Percentiles rank a stretch among this genome's conserved stretches.
Conservation (phyloP, 2,113 vertebrate genomes). For the Phyllopteryx taeniolatus region DNA sequence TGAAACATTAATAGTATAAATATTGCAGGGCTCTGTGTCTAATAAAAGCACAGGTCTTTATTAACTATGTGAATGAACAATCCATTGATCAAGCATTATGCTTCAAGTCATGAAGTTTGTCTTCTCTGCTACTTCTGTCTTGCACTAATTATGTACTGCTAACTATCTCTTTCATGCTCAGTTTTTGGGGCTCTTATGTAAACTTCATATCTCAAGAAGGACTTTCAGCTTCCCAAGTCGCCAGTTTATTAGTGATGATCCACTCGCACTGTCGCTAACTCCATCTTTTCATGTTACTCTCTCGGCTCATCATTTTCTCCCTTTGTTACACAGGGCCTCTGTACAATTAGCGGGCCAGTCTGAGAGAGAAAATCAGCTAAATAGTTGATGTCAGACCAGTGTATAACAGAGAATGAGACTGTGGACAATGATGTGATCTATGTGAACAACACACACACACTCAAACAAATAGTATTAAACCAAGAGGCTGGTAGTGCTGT, state of each 20-base stretch:
- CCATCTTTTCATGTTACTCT: constrained; percentile 34
- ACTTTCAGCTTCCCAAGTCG: constrained; percentile 11
- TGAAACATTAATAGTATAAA: constrained; percentile 81
- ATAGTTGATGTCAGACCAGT: constrained; percentile 23
- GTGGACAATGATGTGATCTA: constrained; percentile 24
- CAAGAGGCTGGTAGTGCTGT: neutral
- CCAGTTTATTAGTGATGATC: constrained; percentile 40
- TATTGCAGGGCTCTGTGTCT: constrained; percentile 73
- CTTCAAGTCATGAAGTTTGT: constrained; percentile 66
- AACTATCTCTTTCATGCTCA: constrained; percentile 17
- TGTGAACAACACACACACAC: neutral
- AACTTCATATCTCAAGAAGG: constrained; percentile 7
- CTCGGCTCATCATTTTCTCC: neutral
- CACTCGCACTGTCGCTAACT: constrained; percentile 28
- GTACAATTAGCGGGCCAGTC: constrained; percentile 57
- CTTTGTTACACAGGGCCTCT: constrained; percentile 8
- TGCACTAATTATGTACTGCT: constrained; percentile 16
- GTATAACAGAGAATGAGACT: constrained; percentile 13
- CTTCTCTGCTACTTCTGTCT: constrained; percentile 28
- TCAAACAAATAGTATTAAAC: neutral
- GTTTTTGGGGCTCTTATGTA: constrained; percentile 28
- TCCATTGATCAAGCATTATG: constrained; percentile 75
- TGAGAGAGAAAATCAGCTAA: constrained; percentile 39
- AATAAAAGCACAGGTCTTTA: constrained; percentile 78
- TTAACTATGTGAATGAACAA: constrained; percentile 71